phyloP scores from a whole-genome alignment of 1,140 invertebrate genomes.

The Anastrepha ludens region DNA sequence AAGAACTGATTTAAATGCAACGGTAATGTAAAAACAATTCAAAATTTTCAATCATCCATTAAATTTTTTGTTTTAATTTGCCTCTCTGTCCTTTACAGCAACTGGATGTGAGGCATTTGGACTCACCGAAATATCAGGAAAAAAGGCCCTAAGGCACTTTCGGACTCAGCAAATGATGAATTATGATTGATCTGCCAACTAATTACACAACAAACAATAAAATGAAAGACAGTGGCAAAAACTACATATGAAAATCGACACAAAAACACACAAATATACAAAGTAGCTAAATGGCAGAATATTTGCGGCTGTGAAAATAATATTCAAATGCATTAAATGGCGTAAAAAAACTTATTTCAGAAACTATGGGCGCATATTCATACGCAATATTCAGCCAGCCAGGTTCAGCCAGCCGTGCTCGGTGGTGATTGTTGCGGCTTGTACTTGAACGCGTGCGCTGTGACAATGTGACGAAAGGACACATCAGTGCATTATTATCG shows the following conservation, averaged over 20 bases:
- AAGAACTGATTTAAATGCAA: neutral
- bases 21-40: conserved; percentile 27
- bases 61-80: neutral
- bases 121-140: neutral
- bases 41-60: neutral
- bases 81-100: neutral
- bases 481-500: neutral
- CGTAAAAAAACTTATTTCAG: neutral
- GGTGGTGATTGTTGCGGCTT: conserved; percentile 2
- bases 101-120: conserved; percentile 1
- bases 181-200: conserved; percentile 46
- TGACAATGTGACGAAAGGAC: conserved; percentile 48
- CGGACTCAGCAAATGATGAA: neutral
- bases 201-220: conserved; percentile 52
- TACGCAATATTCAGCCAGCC: neutral
- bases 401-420: neutral
- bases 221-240: conserved; percentile 21
- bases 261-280: neutral
- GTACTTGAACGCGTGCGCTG: neutral
- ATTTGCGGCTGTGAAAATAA: conserved; percentile 28
- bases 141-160: conserved; percentile 3
- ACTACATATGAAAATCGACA: neutral
- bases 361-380: neutral
- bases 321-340: conserved; percentile 8
- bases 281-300: conserved; percentile 19